Conservation (phyloP, 2,888 invertebrate genomes). For the Zhuqinia jingwanae region DNA sequence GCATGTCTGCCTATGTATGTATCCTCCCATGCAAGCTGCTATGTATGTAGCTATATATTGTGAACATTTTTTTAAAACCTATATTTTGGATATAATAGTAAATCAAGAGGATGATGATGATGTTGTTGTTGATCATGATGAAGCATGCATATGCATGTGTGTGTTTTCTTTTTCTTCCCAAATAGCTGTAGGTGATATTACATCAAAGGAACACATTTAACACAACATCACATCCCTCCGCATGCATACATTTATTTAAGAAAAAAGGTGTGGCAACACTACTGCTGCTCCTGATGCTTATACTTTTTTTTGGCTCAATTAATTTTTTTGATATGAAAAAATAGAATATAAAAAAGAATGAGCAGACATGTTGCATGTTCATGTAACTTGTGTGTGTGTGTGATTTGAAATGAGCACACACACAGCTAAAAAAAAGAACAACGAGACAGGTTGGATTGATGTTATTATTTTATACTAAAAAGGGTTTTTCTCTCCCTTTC, state of each 20-base stretch:
- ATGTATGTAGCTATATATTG: too few relatives aligned
- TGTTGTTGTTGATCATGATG: constrained; percentile 46
- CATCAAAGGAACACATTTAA: constrained; percentile 52
- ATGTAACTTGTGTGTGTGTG: neutral
- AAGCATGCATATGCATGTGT: constrained; percentile 60
- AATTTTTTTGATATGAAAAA: constrained; percentile 71
- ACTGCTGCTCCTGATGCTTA: neutral
- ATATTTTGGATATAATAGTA: constrained; percentile 49
- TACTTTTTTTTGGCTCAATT: constrained; percentile 63
- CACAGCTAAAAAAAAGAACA: neutral
- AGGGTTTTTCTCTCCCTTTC: constrained; percentile 29
- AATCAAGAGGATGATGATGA: constrained; percentile 45
- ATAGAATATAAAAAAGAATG: neutral
- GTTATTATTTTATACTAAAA: constrained; percentile 14
- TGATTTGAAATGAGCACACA: constrained; percentile 46
- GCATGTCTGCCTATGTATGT: too few relatives aligned
- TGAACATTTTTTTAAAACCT: too few relatives aligned
- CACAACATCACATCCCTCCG: too few relatives aligned
- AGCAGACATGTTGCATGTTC: constrained; percentile 45
- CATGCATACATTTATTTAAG: constrained; percentile 12
- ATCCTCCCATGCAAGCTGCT: too few relatives aligned
- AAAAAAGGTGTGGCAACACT: constrained; percentile 68
- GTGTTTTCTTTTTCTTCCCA: constrained; percentile 68
- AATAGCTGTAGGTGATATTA: constrained; percentile 68
- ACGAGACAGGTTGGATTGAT: constrained; percentile 36